phyloP scores from a whole-genome alignment of 2,113 vertebrate genomes.

The Erinaceus europaeus region DNA sequence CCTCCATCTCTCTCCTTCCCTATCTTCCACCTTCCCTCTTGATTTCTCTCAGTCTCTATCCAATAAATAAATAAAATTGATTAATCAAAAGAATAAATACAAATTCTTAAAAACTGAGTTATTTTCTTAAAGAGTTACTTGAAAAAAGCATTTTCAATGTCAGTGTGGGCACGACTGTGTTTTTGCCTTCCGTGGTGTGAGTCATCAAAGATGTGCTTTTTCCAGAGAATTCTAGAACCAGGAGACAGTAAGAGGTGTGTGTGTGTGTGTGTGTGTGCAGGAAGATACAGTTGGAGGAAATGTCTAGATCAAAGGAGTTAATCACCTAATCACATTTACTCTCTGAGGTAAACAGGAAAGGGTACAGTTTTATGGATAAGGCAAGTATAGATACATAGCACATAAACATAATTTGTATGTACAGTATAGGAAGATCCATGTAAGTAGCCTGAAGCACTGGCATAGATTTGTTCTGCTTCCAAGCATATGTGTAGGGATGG shows the following conservation, averaged over 20 bases:
- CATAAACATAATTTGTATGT: too few species aligned
- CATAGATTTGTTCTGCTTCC: background rate
- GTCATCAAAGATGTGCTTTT: background rate
- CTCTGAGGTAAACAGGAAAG: background rate
- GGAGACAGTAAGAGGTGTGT: background rate
- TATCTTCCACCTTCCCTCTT: too few species aligned
- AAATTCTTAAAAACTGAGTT: too few species aligned
- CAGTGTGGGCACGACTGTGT: background rate
- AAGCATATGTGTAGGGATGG: background rate
- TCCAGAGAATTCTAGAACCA: background rate
- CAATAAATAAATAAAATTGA: too few species aligned
- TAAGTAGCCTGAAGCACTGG: constrained; percentile 37
- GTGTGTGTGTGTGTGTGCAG: too few species aligned
- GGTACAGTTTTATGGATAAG: background rate
- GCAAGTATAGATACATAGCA: background rate
- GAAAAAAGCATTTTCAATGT: constrained; percentile 4
- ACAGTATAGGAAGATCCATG: background rate
- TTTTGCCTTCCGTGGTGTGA: background rate
- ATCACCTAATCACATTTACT: too few species aligned
- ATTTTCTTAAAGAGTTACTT: background rate
- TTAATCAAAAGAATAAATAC: too few species aligned
- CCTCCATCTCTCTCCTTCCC: too few species aligned
- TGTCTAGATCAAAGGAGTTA: background rate
- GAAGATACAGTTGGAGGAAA: too few species aligned
- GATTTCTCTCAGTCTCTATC: too few species aligned